Conservation (phyloP, 2,113 vertebrate species). For the Stomatorhinus ivindoensis region DNA sequence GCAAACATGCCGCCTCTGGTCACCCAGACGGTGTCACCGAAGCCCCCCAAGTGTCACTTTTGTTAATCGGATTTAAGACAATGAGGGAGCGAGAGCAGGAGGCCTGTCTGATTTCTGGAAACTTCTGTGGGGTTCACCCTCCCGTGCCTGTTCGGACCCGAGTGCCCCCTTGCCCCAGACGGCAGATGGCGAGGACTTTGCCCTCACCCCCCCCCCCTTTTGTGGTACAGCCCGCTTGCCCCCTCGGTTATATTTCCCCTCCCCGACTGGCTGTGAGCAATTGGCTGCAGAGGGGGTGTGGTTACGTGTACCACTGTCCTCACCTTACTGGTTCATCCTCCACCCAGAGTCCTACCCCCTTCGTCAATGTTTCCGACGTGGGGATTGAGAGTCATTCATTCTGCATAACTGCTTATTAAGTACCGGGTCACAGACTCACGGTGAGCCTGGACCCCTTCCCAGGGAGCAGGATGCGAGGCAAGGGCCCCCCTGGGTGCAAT, state of each 20-base stretch:
- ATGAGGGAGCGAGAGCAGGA: slow-evolving; percentile 62
- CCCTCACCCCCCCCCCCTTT: slow-evolving; percentile 35
- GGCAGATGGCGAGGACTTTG: slow-evolving; percentile 74
- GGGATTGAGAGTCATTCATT: not conserved
- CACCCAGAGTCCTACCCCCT: slow-evolving; percentile 16
- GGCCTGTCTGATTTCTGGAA: slow-evolving; percentile 52
- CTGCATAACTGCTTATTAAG: not conserved
- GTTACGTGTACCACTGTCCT: slow-evolving; percentile 61
- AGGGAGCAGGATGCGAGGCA: not conserved
- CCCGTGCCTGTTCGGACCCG: slow-evolving; percentile 50
- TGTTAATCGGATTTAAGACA: slow-evolving; percentile 66
- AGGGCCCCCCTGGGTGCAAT: not conserved
- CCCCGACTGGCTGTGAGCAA: slow-evolving; percentile 31
- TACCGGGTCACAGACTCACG: not conserved
- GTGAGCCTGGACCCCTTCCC: not conserved
- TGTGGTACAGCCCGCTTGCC: slow-evolving; percentile 36
- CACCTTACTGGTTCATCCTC: slow-evolving; percentile 51
- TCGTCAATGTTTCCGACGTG: slow-evolving; percentile 42
- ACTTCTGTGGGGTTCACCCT: slow-evolving; percentile 46
- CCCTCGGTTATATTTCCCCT: slow-evolving; percentile 50
- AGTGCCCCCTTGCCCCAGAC: slow-evolving; percentile 55
- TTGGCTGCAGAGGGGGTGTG: slow-evolving; percentile 55
- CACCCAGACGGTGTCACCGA: slow-evolving; percentile 44
- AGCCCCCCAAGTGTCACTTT: slow-evolving; percentile 67
- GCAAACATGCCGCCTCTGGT: not conserved